phyloP scores from a whole-genome alignment of 2,113 vertebrate species.

The Clarias magur region DNA sequence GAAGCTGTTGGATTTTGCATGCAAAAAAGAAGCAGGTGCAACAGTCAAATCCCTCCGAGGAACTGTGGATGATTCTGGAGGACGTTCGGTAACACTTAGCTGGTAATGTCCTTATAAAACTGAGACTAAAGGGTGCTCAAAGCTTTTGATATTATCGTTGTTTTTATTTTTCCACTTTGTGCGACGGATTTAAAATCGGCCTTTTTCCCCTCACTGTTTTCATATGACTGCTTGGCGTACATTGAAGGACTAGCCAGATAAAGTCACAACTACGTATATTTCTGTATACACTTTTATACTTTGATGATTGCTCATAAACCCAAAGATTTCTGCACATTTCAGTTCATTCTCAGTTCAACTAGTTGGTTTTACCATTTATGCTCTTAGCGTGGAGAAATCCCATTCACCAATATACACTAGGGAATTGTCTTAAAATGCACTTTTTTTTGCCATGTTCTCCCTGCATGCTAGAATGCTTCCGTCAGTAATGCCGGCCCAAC shows the following conservation, averaged over 20 bases:
- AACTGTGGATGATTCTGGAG: too few species aligned
- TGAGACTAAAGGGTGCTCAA: too few species aligned
- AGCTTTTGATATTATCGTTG: too few species aligned
- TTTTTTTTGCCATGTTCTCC: neutral
- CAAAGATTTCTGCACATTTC: neutral
- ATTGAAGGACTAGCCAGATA: neutral
- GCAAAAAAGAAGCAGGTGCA: too few species aligned
- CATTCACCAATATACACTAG: neutral
- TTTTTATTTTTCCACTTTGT: neutral
- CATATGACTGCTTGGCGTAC: neutral
- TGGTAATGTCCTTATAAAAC: too few species aligned
- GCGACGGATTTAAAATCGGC: neutral
- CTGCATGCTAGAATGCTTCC: neutral
- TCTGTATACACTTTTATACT: neutral
- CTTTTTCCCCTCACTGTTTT: neutral
- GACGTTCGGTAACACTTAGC: too few species aligned
- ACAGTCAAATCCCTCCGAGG: too few species aligned
- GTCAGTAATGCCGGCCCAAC: neutral
- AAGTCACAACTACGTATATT: neutral
- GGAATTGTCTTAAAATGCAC: neutral
- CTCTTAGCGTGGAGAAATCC: neutral
- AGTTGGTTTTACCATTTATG: neutral
- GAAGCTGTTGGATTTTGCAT: too few species aligned
- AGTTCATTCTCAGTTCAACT: neutral
- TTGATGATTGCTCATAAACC: neutral